Evolutionary conservation across 2,797 vertebrate genomes (phyloP), one percentile per base, ranked within the genome.

Genomic region (Rhinella marina): DNA sequence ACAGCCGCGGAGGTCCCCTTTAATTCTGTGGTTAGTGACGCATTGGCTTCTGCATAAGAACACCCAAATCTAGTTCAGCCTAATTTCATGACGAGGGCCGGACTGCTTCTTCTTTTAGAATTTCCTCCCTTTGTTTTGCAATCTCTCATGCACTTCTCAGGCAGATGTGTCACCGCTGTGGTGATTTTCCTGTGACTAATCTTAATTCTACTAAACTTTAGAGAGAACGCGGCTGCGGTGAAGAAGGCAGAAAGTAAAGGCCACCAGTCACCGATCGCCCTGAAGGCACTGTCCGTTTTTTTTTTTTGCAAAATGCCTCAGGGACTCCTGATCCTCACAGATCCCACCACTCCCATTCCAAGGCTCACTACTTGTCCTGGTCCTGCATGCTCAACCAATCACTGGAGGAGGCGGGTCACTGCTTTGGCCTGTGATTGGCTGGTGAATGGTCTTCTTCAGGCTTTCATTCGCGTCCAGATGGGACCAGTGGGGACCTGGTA

Each of bases 111-210:
- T 23, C 41, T 75, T 52, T 17, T 75, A 50, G 19, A 50, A 75
- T 75, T 75, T 75, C 72, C 72, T 75, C 41, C 1, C 11, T 0
- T 19, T 75, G 72, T 75, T 75, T 75, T 75, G 72, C 72, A 75
- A 75, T 75, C 72, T 50, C 41, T 52, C 29, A 19, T 41, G 68
- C 68, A 17, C 29, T 32, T 72, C 68, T 32, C 48, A 75, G 41
- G 72, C 48, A 75, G 72, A 50, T 50, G 72, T 50, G 72, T 75
- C 50, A 75, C 72, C 48, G 14, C 48, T 2, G 41, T 41, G 41
- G 72, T 41, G 52, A 75, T 75, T 75, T 75, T 75, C 72, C 29
- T 19, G 19, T 75, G 72, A 75, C 72, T 75, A 50, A 75, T 75
- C 48, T 75, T 75, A 75, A 23, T 52, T n/a, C 41, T 75, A 23